These are phyloP conservation scores for Callitettix versicolor DNA, from an alignment of 1,140 invertebrate species.

Conservation along the genomic window DNA sequence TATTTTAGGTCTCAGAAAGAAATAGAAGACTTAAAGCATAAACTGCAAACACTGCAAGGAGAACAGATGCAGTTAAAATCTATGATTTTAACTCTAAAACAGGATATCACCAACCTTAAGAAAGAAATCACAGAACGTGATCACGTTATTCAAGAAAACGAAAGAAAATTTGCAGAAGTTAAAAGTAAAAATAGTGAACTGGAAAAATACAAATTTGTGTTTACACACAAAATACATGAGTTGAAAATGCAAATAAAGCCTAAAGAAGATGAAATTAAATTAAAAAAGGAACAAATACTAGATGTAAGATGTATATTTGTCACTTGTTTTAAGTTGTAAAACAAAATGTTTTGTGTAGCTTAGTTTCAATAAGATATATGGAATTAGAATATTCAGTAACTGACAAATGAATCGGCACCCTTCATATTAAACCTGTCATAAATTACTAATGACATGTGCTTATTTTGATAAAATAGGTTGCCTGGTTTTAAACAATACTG, in stretches of 20 bases:
- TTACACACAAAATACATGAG: conserved; percentile 81
- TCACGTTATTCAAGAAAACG: conserved; percentile 69
- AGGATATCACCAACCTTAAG: conserved; percentile 61
- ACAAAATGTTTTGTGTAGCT: too few relatives aligned
- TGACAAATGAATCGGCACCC: too few relatives aligned
- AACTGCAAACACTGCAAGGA: conserved; percentile 45
- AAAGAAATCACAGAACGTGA: conserved; percentile 70
- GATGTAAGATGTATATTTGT: conserved; percentile 36
- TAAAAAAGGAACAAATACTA: conserved; percentile 65
- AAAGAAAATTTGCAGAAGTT: conserved; percentile 70
- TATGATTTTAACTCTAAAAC: conserved; percentile 57
- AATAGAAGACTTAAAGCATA: conserved; percentile 58
- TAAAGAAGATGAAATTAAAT: conserved; percentile 63
- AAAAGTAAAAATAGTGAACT: conserved; percentile 77
- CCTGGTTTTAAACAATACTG: too few relatives aligned
- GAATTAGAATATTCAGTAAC: too few relatives aligned
- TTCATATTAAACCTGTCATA: too few relatives aligned
- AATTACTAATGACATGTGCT: too few relatives aligned
- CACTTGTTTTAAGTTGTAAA: neutral
- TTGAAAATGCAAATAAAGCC: conserved; percentile 76
- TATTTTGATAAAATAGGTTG: too few relatives aligned
- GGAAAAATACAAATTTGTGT: conserved; percentile 82
- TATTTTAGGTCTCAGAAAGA: conserved; percentile 44
- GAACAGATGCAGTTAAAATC: conserved; percentile 57
- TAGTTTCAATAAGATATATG: too few relatives aligned